Base-by-base conservation (phyloP, 2,888 invertebrate genomes). In the Harmothoe impar region DNA sequence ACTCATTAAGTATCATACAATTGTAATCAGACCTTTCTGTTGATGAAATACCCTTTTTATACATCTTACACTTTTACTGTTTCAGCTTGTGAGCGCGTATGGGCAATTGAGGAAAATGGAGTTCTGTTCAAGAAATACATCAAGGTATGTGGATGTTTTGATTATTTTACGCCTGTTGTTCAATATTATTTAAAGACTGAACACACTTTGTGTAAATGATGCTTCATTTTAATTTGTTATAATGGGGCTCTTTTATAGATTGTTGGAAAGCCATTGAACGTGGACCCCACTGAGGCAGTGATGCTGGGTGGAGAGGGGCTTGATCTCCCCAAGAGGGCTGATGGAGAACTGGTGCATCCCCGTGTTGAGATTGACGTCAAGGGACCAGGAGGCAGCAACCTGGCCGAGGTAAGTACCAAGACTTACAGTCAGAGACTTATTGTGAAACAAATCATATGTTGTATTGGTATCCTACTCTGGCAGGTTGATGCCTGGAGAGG, bases 51-150 rank as follows among this genome's bases (percentile, higher is more conserved):
- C n/a, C n/a, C n/a, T n/a, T n/a, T n/a, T n/a, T n/a, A n/a, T n/a
- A n/a, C n/a, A n/a, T n/a, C n/a, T n/a, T n/a, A n/a, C 20, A 5
- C 62, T 62, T 62, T 62, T 62, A 20, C 7, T 23, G 10, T 81
- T 81, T 20, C 81, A 81, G 81, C 81, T 81, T 81, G 81, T 43
- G 43, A 81, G 5, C 43, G 25, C 20, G 43, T 43, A 5, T 81
- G 81, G 81, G 81, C 81, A 33, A 35, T 81, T 23, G 81, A 33
- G 43, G 35, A 81, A 23, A 33, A 81, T 25, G 81, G 81, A 15
- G 23, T 23, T 23, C 81, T 81, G 1, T 25, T 81, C 35, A 81
- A 43, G 33, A 12, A n/a, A 15, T 33, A 43, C 43, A 81, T 81
- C 81, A 81, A 43, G 81, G 81, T 81, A 81, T 15, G 3, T 33